Evolutionary conservation across 2,888 invertebrate species (phyloP).

Genomic region (Sarcophaga rosellei): DNA sequence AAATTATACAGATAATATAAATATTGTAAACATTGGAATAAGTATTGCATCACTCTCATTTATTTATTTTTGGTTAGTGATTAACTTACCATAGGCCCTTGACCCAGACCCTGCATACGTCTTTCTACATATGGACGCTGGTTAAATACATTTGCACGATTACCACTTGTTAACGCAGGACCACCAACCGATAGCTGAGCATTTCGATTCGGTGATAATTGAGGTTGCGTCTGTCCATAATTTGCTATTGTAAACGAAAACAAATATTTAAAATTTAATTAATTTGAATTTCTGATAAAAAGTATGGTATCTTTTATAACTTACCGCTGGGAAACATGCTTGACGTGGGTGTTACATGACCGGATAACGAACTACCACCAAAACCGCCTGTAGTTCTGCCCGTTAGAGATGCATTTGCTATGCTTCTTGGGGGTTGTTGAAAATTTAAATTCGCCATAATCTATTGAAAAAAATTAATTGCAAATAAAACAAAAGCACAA

Average conservation of each 20-base stretch:
- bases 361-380: slow-evolving; percentile 86
- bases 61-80: background rate
- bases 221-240: slow-evolving; percentile 82
- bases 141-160: slow-evolving; percentile 87
- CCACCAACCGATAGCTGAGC: slow-evolving; percentile 82
- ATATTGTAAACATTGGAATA: background rate
- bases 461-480: slow-evolving; percentile 78
- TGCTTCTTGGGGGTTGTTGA: slow-evolving; percentile 93
- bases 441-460: slow-evolving; percentile 97
- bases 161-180: slow-evolving; percentile 83
- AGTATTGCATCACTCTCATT: background rate
- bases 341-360: slow-evolving; percentile 89
- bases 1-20: slow-evolving; percentile 12
- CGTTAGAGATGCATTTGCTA: slow-evolving; percentile 89
- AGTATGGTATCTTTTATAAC: slow-evolving; percentile 38
- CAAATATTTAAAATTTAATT: background rate
- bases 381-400: slow-evolving; percentile 85
- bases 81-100: slow-evolving; percentile 80
- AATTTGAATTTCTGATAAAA: slow-evolving; percentile 7
- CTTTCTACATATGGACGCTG: slow-evolving; percentile 91
- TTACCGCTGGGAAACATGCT: slow-evolving; percentile 84
- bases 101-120: slow-evolving; percentile 83
- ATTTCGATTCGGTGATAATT: slow-evolving; percentile 84
- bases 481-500: slow-evolving; percentile 8
- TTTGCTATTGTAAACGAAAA: slow-evolving; percentile 77